A percentile compares a stretch with the other conserved stretches of the same genome.
These are phyloP conservation scores for Podotricha telesiphe DNA, from an alignment of 2,888 invertebrate genomes.

Conservation along the genomic window DNA sequence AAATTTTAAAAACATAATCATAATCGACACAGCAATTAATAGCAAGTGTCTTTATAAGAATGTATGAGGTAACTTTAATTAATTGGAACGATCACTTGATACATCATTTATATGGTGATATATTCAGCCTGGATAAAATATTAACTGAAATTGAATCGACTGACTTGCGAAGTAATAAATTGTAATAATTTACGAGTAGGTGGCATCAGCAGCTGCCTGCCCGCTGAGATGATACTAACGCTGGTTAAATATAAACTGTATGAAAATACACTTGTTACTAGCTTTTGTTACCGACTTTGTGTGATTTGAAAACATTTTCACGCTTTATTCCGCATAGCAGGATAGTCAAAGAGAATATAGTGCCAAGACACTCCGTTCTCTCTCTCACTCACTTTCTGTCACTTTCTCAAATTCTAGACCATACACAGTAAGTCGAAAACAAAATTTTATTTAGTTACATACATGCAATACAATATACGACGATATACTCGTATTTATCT, in stretches of 20 bases:
- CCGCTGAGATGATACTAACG: not conserved
- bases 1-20: too few species aligned
- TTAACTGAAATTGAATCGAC: slow-evolving; percentile 7
- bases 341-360: too few species aligned
- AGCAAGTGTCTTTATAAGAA: not conserved
- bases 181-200: slow-evolving; percentile 15
- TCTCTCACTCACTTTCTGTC: too few species aligned
- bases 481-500: too few species aligned
- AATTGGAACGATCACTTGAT: not conserved
- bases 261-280: not conserved
- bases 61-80: not conserved
- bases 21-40: too few species aligned
- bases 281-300: not conserved
- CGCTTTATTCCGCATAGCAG: too few species aligned
- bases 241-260: not conserved
- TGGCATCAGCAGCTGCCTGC: slow-evolving; percentile 14
- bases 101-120: slow-evolving; percentile 15
- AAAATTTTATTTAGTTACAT: too few species aligned
- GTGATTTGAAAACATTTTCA: too few species aligned
- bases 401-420: too few species aligned
- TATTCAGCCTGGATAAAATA: slow-evolving; percentile 20
- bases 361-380: too few species aligned
- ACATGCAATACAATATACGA: too few species aligned
- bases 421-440: too few species aligned
- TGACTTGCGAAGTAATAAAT: slow-evolving; percentile 14